Conservation (phyloP, 2,797 vertebrate species). For the Dermochelys coriacea region DNA sequence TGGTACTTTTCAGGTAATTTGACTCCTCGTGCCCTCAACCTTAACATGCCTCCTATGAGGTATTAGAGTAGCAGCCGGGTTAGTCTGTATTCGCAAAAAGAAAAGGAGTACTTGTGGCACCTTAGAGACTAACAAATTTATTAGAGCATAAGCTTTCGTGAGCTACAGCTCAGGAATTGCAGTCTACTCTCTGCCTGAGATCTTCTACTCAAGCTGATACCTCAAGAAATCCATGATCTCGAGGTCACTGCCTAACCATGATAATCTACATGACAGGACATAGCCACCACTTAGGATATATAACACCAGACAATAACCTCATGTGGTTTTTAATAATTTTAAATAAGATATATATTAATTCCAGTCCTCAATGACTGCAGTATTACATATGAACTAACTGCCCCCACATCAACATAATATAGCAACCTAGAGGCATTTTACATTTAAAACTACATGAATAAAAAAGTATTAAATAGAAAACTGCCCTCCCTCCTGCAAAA, state of each 20-base stretch:
- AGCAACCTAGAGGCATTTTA: neutral
- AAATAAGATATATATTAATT: neutral
- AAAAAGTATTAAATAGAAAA: neutral
- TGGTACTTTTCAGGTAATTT: neutral
- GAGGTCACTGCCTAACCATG: neutral
- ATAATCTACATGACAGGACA: neutral
- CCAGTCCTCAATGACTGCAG: neutral
- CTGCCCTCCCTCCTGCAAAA: neutral
- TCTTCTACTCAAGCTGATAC: neutral
- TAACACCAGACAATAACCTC: neutral
- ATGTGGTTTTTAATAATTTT: neutral
- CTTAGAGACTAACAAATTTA: too few relatives aligned
- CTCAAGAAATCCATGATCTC: neutral
- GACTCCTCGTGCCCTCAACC: neutral
- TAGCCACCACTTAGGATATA: neutral
- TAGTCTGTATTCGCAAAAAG: too few relatives aligned
- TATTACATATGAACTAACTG: neutral
- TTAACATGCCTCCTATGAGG: neutral
- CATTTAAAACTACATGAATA: neutral
- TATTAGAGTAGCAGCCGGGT: too few relatives aligned
- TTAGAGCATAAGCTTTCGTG: too few relatives aligned
- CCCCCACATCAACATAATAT: neutral
- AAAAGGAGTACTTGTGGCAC: too few relatives aligned
- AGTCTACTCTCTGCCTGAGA: neutral
- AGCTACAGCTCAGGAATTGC: too few relatives aligned